These are phyloP conservation scores for Heterotis niloticus DNA, from an alignment of 2,113 vertebrate genomes.

Conservation along the genomic window DNA sequence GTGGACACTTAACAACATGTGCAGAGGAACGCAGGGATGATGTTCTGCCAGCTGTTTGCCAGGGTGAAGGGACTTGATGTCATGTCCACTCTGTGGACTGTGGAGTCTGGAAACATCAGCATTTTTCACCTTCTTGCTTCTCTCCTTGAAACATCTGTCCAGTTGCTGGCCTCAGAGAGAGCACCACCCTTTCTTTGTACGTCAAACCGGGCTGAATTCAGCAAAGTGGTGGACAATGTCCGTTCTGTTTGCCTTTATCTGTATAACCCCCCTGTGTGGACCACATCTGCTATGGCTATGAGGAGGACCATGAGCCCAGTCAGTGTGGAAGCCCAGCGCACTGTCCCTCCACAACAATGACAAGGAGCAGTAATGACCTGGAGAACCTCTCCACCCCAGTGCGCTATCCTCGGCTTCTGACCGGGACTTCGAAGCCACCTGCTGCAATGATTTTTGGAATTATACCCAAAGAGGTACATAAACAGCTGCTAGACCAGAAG, in stretches of 20 bases:
- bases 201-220: constrained; percentile 35
- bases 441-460: constrained; percentile 75
- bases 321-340: not conserved
- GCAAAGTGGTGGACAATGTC: constrained; percentile 47
- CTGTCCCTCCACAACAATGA: constrained; percentile 18
- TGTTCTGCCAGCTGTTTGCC: constrained; percentile 44
- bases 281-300: constrained; percentile 42
- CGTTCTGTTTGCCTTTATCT: constrained; percentile 45
- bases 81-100: constrained; percentile 47
- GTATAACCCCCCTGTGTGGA: constrained; percentile 39
- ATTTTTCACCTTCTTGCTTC: too few species aligned
- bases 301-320: constrained; percentile 36
- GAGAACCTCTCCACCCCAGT: not conserved
- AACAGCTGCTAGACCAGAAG: constrained; percentile 74
- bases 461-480: constrained; percentile 76
- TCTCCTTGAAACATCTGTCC: too few species aligned
- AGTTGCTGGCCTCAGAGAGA: too few species aligned
- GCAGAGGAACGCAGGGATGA: constrained; percentile 48
- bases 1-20: constrained; percentile 40
- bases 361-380: constrained; percentile 17
- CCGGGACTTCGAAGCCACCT: constrained; percentile 27
- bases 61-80: constrained; percentile 35
- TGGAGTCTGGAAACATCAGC: constrained; percentile 33
- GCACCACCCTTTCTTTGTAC: constrained; percentile 13
- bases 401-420: constrained; percentile 40